Base-by-base conservation (phyloP, 2,797 vertebrate species). In the Coracias cyanogaster region DNA sequence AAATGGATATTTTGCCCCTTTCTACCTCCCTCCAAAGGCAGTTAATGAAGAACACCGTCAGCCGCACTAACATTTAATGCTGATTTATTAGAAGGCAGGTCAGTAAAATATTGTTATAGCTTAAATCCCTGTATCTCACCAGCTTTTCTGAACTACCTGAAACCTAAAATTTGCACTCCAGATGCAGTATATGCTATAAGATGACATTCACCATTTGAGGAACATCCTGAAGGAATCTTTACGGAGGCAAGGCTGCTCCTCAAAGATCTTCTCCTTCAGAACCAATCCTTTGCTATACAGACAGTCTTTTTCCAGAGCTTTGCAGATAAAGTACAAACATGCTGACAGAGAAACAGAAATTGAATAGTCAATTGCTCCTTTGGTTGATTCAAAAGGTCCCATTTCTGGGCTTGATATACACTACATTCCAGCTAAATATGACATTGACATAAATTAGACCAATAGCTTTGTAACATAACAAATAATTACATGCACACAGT, bases 191-290 rank as follows among this genome's bases (percentile, higher is more conserved):
- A 19, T 5, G 26, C 37, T 78, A 6, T 28, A 88, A 58, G 45
- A 92, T 12, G 41, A 77, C 16, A 90, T 58, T 96, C 77, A 98
- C 99, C 99, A 99, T 98, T 99, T 99, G 15, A 98, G 98, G 93
- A 99, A 99, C 99, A 99, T 99, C 84, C 98, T 98, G 91, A 99
- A 98, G 0, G 99, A 99, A 96, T 99, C 99, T 77, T 98, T 99
- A 94, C 94, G 98, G 80, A 99, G 98, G 93, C 99, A 99, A 10
- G 99, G 99, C 93, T 99, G 99, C 96, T 99, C 99, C 96, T 99
- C 97, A 85, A 99, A 99, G 83, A 99, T 99, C 97, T 98, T 99
- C 97, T 99, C 99, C 97, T 99, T 99, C 89, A 99, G 97, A 92
- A 99, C 99, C 81, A 99, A 96, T 9, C 99, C 99, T 97, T 99